Evolutionary conservation across 2,888 invertebrate species (phyloP).

Genomic region (Mythimna pallens): DNA sequence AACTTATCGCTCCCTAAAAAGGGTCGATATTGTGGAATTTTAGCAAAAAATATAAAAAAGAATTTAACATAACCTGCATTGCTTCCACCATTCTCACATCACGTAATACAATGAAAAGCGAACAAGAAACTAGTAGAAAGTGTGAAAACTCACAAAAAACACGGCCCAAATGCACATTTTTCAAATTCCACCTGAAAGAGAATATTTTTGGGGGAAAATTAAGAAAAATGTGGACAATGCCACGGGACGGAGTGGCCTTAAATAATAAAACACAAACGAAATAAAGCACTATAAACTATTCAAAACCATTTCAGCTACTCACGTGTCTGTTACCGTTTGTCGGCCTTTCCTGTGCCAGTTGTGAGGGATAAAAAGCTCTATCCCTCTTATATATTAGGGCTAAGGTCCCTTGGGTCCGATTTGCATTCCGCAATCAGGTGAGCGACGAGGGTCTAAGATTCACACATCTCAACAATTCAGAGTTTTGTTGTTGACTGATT

Average conservation of each 20-base stretch:
- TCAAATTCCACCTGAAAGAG: constrained; percentile 48
- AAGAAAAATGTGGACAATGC: constrained; percentile 66
- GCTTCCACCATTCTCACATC: constrained; percentile 3
- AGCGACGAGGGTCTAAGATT: constrained; percentile 79
- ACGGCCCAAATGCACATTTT: constrained; percentile 32
- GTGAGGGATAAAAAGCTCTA: constrained; percentile 75
- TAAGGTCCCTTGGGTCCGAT: constrained; percentile 75
- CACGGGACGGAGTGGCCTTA: constrained; percentile 62
- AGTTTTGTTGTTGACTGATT: constrained; percentile 76
- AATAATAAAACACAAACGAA: constrained; percentile 75
- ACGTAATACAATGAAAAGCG: constrained; percentile 32
- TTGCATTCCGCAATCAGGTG: constrained; percentile 83
- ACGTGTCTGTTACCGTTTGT: constrained; percentile 75
- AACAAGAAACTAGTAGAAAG: constrained; percentile 31
- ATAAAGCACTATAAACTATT: constrained; percentile 80
- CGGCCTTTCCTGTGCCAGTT: constrained; percentile 61
- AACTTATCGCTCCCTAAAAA: too few species aligned
- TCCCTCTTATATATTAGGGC: constrained; percentile 72
- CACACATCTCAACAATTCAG: constrained; percentile 77
- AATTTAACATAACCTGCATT: constrained; percentile 3
- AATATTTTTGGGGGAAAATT: constrained; percentile 61
- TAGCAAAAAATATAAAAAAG: not conserved
- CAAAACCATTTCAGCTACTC: constrained; percentile 77
- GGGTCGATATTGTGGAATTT: not conserved
- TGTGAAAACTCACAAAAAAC: constrained; percentile 49